Evolutionary conservation across 2,888 invertebrate genomes (phyloP).

Genomic region (Athalia circularis): DNA sequence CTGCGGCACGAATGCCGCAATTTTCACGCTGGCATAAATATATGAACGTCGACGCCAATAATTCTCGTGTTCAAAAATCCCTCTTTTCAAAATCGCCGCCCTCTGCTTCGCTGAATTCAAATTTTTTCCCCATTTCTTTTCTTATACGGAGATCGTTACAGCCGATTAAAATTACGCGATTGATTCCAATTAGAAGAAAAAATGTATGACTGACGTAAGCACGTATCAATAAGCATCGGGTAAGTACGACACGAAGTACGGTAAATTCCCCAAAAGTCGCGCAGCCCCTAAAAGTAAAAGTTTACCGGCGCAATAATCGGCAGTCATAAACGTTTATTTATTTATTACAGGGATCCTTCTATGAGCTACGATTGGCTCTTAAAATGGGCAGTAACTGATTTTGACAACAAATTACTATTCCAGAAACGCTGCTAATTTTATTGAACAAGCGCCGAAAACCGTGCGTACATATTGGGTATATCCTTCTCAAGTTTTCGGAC

Average conservation of each 20-base stretch:
- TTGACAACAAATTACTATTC: slow-evolving; percentile 60
- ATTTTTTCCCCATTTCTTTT: too few species aligned
- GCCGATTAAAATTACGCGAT: background rate
- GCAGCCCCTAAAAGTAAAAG: slow-evolving; percentile 62
- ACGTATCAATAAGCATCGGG: too few species aligned
- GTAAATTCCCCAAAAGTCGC: background rate
- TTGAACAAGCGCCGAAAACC: background rate
- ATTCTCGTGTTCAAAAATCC: background rate
- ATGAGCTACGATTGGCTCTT: slow-evolving; percentile 59
- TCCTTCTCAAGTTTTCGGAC: background rate
- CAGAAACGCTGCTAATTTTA: slow-evolving; percentile 27
- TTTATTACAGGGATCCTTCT: slow-evolving; percentile 62
- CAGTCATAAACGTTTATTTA: slow-evolving; percentile 67
- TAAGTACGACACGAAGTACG: slow-evolving; percentile 7
- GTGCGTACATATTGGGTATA: slow-evolving; percentile 10
- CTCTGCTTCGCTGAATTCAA: too few species aligned
- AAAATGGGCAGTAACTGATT: slow-evolving; percentile 67
- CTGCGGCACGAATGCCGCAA: background rate
- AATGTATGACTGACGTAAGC: background rate
- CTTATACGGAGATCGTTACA: too few species aligned
- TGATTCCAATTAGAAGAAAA: background rate
- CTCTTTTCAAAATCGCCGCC: too few species aligned
- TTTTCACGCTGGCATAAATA: background rate
- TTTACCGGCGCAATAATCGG: slow-evolving; percentile 66
- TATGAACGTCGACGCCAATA: background rate